Base-by-base conservation (phyloP, 2,797 vertebrate species). In the Momotus momota region DNA sequence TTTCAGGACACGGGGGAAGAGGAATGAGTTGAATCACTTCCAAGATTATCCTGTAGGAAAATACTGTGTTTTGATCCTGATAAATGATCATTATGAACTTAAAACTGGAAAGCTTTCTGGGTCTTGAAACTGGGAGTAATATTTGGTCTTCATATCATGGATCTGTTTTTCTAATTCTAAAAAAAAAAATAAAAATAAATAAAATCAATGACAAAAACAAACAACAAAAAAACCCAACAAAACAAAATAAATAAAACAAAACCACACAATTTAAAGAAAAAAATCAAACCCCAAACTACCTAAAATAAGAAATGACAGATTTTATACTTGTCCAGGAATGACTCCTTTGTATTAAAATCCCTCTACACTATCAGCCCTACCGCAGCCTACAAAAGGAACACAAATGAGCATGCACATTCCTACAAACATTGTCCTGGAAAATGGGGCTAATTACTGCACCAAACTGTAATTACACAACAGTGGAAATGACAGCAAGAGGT, bases 51-150 rank as follows among this genome's bases (percentile, higher is more conserved):
- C 33, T 62, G 25, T 13, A 70, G 22, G 13, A 43, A 92, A 89
- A 66, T 8, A n/a, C 0, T 17, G 12, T 11, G 15, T 51, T 88
- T 81, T 69, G 43, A 65, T 54, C 38, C n/a, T 0, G 0, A 35
- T 69, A 81, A 82, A 46, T 33, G 65, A 81, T 31, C 9, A 7
- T 49, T 11, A 29, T 3, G 31, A 90, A 66, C 10, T 21, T 31
- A 0, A 1, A 78, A 27, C 10, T 60, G 29, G 54, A 86, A 87
- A 55, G 19, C 29, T 18, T 67, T 40, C 20, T 25, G 23, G 31
- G 14, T 35, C 85, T 66, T 46, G 48, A 66, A 87, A 58, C 26
- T 27, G 5, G 14, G 40, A 82, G 17, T 16, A 52, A n/a, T 54
- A 87, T 67, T 61, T 52, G 29, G 20, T 69, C 58, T 93, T 91